Conservation (phyloP, 2,113 vertebrate genomes). For the Perognathus longimembris region DNA sequence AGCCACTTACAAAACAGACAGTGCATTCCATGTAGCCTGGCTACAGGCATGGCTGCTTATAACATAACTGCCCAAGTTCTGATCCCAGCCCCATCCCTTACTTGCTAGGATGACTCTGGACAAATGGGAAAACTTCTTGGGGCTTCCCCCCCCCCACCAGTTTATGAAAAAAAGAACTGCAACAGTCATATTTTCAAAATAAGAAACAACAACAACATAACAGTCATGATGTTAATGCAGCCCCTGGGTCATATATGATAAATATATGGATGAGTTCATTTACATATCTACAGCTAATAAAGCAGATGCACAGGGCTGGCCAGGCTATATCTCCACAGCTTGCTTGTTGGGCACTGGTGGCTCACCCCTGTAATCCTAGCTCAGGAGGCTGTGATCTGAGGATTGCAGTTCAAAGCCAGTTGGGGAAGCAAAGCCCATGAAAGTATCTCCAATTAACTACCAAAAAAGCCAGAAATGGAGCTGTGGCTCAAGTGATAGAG, state of each 20-base stretch:
- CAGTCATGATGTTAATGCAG: not conserved
- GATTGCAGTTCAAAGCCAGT: no score
- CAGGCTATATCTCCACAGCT: not conserved
- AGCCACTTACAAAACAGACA: not conserved
- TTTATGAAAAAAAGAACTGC: not conserved
- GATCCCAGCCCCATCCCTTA: not conserved
- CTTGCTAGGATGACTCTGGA: not conserved
- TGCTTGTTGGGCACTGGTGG: no score
- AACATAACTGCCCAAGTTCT: not conserved
- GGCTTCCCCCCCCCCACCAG: not conserved
- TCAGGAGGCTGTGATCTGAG: no score
- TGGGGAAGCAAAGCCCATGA: no score
- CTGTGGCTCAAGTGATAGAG: no score
- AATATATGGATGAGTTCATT: not conserved
- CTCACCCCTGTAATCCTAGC: no score
- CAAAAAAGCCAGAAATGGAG: no score
- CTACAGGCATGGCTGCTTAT: not conserved
- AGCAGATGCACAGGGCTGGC: not conserved
- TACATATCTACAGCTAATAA: not conserved
- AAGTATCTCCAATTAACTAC: not conserved
- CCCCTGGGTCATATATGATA: not conserved
- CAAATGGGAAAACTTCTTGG: not conserved
- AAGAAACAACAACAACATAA: not conserved
- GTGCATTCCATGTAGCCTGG: not conserved
- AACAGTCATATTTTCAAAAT: no score